phyloP scores from a whole-genome alignment of 53 echinoderm and acorn worm species.

The Holothuria leucospilota region DNA sequence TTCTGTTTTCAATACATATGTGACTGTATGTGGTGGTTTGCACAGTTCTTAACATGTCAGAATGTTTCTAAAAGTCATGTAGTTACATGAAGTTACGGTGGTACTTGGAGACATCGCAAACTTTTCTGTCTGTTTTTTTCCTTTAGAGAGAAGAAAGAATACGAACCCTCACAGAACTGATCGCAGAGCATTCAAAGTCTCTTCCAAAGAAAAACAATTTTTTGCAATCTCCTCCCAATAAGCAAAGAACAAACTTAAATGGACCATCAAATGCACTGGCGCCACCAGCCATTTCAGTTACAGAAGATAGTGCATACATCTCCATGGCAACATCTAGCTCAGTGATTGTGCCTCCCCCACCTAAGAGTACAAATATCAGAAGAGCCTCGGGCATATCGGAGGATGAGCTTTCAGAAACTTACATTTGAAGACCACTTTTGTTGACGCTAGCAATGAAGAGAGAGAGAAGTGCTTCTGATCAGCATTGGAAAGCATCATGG shows the following conservation, averaged over 20 bases:
- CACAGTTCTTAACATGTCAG: no score
- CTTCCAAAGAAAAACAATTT: constrained; percentile 34
- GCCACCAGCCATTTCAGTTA: constrained; percentile 83
- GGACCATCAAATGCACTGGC: constrained; percentile 75
- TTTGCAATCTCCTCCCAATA: constrained; percentile 22
- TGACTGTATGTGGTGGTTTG: no score
- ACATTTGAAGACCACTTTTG: constrained; percentile 68
- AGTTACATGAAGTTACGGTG: no score
- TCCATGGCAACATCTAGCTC: constrained; percentile 79
- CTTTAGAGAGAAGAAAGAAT: constrained; percentile 85
- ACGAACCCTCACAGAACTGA: constrained; percentile 76
- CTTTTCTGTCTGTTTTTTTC: not conserved
- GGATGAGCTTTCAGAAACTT: constrained; percentile 96
- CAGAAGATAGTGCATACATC: constrained; percentile 93
- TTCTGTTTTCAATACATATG: not conserved
- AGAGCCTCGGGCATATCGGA: constrained; percentile 82
- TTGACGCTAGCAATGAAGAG: no score
- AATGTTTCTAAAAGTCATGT: no score
- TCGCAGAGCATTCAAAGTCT: constrained; percentile 73
- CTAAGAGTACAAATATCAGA: constrained; percentile 63
- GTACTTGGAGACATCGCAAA: no score
- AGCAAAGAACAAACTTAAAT: constrained; percentile 40
- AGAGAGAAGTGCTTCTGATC: no score
- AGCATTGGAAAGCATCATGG: no score
- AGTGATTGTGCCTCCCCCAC: constrained; percentile 55